Conservation (phyloP, 2,888 invertebrate species). For the Netelia inedita region DNA sequence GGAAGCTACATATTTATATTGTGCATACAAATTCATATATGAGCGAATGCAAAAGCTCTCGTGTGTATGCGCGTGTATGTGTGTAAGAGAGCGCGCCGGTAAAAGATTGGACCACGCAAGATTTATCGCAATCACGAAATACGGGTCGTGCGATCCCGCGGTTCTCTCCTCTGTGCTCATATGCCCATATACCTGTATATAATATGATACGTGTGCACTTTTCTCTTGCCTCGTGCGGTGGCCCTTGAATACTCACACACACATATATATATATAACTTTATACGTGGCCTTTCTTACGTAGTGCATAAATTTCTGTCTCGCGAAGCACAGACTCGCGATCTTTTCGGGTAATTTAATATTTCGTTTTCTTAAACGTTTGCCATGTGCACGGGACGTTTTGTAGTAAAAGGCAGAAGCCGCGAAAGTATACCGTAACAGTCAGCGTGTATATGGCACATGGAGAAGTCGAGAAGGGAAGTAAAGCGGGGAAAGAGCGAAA, state of each 20-base stretch:
- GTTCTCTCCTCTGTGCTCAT: neutral
- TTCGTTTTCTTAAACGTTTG: conserved; percentile 65
- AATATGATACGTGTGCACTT: conserved; percentile 12
- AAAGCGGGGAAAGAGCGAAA: conserved; percentile 10
- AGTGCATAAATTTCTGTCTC: conserved; percentile 72
- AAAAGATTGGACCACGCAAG: conserved; percentile 49
- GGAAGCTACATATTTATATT: conserved; percentile 4
- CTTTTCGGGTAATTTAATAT: conserved; percentile 73
- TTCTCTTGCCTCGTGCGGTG: conserved; percentile 25
- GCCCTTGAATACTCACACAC: neutral
- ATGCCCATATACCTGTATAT: neutral
- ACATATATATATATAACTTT: conserved; percentile 3
- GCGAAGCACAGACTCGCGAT: conserved; percentile 20
- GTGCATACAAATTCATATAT: conserved; percentile 20
- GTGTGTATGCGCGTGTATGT: neutral
- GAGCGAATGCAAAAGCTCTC: neutral
- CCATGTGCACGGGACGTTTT: conserved; percentile 22
- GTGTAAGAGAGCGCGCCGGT: conserved; percentile 14
- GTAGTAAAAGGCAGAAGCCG: neutral
- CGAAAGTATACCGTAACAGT: neutral
- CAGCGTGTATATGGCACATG: neutral
- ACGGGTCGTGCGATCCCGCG: conserved; percentile 48
- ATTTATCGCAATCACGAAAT: conserved; percentile 68
- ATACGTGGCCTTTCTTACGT: conserved; percentile 41
- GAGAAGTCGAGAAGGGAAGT: neutral